These are phyloP conservation scores for Echeneis naucrates DNA, from an alignment of 2,797 vertebrate genomes.

Conservation along the genomic window DNA sequence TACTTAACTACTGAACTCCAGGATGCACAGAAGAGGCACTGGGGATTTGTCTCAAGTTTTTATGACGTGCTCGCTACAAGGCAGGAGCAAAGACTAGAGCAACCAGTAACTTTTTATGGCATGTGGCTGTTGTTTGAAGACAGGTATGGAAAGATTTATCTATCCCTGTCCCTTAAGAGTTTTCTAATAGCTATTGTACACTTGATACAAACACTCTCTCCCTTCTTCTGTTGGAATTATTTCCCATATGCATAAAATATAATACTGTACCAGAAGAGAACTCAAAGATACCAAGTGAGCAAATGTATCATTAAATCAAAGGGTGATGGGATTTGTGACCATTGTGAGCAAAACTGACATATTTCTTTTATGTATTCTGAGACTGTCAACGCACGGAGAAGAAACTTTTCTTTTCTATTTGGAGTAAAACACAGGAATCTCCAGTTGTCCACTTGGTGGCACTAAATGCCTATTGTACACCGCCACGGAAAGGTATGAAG, in stretches of 20 bases:
- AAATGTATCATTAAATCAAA: constrained; percentile 6
- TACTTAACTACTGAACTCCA: too few species aligned
- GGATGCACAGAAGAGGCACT: not conserved
- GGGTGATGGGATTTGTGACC: not conserved
- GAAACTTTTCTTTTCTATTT: constrained; percentile 6
- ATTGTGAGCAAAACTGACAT: not conserved
- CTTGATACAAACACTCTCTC: not conserved
- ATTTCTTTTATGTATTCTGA: not conserved
- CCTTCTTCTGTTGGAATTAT: not conserved
- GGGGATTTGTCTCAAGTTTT: not conserved
- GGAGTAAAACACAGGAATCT: constrained; percentile 1
- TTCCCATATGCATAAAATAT: not conserved
- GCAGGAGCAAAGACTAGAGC: not conserved
- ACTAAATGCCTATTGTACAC: constrained; percentile 9
- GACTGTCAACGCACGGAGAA: constrained; percentile 14
- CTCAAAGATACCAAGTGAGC: not conserved
- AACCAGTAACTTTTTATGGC: not conserved
- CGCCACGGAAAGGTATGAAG: not conserved
- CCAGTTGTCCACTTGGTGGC: constrained; percentile 61
- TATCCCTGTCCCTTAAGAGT: not conserved
- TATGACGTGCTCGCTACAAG: not conserved
- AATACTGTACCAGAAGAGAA: not conserved
- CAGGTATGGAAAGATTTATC: not conserved
- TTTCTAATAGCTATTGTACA: constrained; percentile 1
- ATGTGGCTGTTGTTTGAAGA: not conserved